Evolutionary conservation across 2,888 invertebrate genomes (phyloP).

Genomic region (Myathropa florea): DNA sequence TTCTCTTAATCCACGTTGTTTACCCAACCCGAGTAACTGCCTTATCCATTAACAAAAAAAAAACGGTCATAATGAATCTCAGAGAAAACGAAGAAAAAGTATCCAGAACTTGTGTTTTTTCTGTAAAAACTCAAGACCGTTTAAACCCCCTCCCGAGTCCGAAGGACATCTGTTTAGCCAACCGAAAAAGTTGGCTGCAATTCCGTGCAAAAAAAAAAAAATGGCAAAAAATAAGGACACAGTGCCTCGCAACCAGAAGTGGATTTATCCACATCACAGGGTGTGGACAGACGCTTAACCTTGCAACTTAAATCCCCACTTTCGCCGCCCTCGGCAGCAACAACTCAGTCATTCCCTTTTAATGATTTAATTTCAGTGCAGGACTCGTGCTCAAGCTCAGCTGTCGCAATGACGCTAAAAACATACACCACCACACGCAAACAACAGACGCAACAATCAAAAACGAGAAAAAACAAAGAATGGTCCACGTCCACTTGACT

Average conservation of each 20-base stretch:
- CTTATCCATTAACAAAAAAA: too few relatives aligned
- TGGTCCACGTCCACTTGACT: conserved; percentile 6
- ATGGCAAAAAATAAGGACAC: not conserved
- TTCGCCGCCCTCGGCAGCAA: not conserved
- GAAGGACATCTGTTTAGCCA: conserved; percentile 19
- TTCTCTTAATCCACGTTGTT: too few relatives aligned
- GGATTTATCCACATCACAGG: not conserved
- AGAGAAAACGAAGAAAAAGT: too few relatives aligned
- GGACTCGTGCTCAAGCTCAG: conserved; percentile 21
- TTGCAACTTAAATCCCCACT: not conserved
- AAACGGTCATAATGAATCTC: too few relatives aligned
- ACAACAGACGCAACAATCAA: not conserved
- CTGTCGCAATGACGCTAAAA: conserved; percentile 22
- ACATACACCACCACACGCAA: not conserved
- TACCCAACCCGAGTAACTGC: too few relatives aligned
- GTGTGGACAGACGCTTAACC: conserved; percentile 9
- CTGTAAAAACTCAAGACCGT: too few relatives aligned
- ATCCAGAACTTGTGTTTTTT: too few relatives aligned
- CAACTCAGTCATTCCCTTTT: not conserved
- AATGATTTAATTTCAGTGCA: conserved; percentile 34
- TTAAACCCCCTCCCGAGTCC: not conserved
- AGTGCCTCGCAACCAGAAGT: not conserved
- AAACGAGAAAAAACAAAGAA: not conserved
- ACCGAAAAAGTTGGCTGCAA: conserved; percentile 26
- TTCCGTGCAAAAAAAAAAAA: not conserved